Percentiles rank a stretch among this genome's conserved stretches.
phyloP scores from a whole-genome alignment of 2,113 vertebrate species.

The Brachirus orientalis region DNA sequence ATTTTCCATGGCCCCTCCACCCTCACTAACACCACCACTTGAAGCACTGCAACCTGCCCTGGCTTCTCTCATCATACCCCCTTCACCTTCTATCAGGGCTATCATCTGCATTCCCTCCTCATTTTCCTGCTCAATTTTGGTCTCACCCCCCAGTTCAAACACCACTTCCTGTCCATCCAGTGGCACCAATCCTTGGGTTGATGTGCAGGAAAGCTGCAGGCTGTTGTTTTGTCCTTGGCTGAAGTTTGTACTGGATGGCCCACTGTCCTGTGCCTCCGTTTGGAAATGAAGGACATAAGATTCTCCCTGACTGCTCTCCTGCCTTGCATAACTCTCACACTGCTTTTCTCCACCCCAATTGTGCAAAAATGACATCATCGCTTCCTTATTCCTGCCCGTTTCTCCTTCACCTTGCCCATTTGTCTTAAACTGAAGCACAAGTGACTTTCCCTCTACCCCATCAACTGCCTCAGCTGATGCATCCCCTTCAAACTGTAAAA shows the following conservation, averaged over 20 bases:
- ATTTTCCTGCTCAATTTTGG: constrained; percentile 71
- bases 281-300: constrained; percentile 83
- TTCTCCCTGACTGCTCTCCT: constrained; percentile 62
- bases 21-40: constrained; percentile 43
- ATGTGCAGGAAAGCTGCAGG: constrained; percentile 74
- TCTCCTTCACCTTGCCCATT: constrained; percentile 63
- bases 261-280: constrained; percentile 64
- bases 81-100: constrained; percentile 78
- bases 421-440: constrained; percentile 78
- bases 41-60: constrained; percentile 46
- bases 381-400: constrained; percentile 59
- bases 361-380: constrained; percentile 79
- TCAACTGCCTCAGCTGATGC: constrained; percentile 46
- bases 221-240: constrained; percentile 60
- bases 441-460: constrained; percentile 68
- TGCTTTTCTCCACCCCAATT: constrained; percentile 75
- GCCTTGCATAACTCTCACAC: constrained; percentile 38
- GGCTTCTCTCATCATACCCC: constrained; percentile 57
- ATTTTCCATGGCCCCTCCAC: constrained; percentile 70
- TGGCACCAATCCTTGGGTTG: constrained; percentile 71
- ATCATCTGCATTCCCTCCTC: constrained; percentile 84
- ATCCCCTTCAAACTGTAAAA: constrained; percentile 77
- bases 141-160: constrained; percentile 77
- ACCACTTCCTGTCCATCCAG: constrained; percentile 79
- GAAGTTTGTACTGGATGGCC: constrained; percentile 44